Conservation (phyloP, 2,113 vertebrate species). For the Gambusia holbrooki region DNA sequence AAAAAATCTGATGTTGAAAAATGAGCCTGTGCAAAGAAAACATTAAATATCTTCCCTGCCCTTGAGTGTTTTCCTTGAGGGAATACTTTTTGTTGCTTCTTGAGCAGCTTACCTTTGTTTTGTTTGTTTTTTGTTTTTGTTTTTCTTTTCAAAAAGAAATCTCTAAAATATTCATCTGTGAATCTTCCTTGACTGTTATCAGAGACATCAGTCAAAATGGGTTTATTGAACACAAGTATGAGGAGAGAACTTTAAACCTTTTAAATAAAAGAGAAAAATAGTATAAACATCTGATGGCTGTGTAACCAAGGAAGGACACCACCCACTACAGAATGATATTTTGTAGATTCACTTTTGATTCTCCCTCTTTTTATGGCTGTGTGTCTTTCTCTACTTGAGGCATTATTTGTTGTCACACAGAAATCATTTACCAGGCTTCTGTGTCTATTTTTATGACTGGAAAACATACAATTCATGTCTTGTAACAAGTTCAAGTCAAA, state of each 20-base stretch:
- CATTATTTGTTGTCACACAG: too few relatives aligned
- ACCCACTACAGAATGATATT: too few relatives aligned
- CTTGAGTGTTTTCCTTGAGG: not conserved
- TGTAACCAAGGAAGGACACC: not conserved
- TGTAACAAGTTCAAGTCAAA: too few relatives aligned
- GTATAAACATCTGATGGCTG: not conserved
- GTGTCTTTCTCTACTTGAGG: too few relatives aligned
- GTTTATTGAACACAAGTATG: not conserved
- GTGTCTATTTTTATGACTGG: too few relatives aligned
- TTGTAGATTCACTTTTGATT: too few relatives aligned
- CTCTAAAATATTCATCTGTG: not conserved
- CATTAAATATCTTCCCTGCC: not conserved
- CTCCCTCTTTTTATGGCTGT: too few relatives aligned
- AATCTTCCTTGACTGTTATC: not conserved
- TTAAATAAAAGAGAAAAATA: not conserved
- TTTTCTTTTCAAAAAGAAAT: not conserved
- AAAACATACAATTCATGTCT: too few relatives aligned
- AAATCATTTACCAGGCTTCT: too few relatives aligned
- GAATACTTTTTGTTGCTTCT: not conserved
- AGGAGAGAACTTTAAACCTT: too few relatives aligned
- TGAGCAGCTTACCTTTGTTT: not conserved
- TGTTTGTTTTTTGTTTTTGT: not conserved
- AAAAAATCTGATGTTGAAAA: not conserved
- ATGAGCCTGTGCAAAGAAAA: not conserved
- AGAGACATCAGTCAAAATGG: not conserved